Evolutionary conservation across 2,888 invertebrate genomes (phyloP).

Genomic region (Octonoba sinensis): DNA sequence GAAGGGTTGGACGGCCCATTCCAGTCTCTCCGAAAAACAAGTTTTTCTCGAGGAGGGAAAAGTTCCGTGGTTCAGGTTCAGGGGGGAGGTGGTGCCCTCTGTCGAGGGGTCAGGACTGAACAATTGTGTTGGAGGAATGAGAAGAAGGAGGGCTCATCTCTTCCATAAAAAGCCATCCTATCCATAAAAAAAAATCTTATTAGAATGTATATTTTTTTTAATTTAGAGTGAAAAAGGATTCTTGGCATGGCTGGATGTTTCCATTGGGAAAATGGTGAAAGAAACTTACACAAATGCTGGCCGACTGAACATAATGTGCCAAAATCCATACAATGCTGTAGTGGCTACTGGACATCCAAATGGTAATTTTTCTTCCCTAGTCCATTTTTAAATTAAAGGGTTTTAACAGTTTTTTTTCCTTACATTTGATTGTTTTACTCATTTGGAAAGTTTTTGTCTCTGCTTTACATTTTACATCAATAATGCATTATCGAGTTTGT

Average conservation of each 20-base stretch:
- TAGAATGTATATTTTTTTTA: too few species aligned
- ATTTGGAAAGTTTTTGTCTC: neutral
- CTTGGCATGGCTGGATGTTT: slow-evolving; percentile 93
- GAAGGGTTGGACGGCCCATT: too few species aligned
- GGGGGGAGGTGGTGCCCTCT: too few species aligned
- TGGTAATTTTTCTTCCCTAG: slow-evolving; percentile 44
- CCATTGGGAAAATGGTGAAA: slow-evolving; percentile 88
- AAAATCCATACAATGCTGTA: slow-evolving; percentile 95
- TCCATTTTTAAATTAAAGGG: neutral
- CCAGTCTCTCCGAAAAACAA: too few species aligned
- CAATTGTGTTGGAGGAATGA: too few species aligned
- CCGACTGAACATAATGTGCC: slow-evolving; percentile 84
- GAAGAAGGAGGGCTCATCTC: too few species aligned
- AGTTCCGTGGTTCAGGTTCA: too few species aligned
- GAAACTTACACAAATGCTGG: slow-evolving; percentile 84
- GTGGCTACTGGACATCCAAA: slow-evolving; percentile 71
- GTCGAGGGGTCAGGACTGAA: too few species aligned
- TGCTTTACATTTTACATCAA: neutral
- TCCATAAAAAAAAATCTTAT: too few species aligned
- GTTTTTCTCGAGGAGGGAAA: too few species aligned
- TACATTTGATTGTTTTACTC: neutral
- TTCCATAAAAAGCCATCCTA: too few species aligned
- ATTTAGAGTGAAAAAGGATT: slow-evolving; percentile 78
- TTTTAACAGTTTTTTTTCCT: neutral
- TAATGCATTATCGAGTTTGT: neutral